These are phyloP conservation scores for Camptogramma bilineatum DNA, from an alignment of 2,888 invertebrate species.

Conservation along the genomic window DNA sequence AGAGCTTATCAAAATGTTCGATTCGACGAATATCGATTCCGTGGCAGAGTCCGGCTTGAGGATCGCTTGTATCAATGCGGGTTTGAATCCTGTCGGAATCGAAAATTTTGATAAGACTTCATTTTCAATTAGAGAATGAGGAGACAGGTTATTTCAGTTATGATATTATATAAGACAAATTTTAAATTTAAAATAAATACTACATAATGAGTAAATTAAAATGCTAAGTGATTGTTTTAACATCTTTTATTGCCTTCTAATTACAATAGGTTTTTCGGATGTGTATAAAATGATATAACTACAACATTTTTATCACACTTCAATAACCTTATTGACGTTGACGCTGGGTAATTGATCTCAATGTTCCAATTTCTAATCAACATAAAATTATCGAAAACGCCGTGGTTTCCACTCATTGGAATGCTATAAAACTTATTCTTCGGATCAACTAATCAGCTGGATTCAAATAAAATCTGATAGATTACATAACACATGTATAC, in stretches of 20 bases:
- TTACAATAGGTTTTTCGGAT: constrained; percentile 55
- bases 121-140: too few species aligned
- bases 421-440: constrained; percentile 38
- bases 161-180: not conserved
- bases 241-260: constrained; percentile 54
- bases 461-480: constrained; percentile 40
- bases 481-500: constrained; percentile 38
- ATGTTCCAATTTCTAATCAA: constrained; percentile 17
- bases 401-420: constrained; percentile 31
- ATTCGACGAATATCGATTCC: too few species aligned
- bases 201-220: constrained; percentile 35
- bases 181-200: constrained; percentile 40
- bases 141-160: too few species aligned
- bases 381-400: constrained; percentile 4
- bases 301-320: constrained; percentile 45
- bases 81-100: too few species aligned
- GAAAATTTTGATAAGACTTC: too few species aligned
- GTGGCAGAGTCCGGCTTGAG: too few species aligned
- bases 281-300: constrained; percentile 62
- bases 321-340: constrained; percentile 44
- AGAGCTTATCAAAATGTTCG: too few species aligned
- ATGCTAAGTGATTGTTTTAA: constrained; percentile 34
- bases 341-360: constrained; percentile 31
- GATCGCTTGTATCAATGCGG: too few species aligned
- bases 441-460: constrained; percentile 36